Percentiles rank a stretch among this genome's conserved stretches.
Evolutionary conservation across 2,113 vertebrate species (phyloP).

Genomic region (Alectura lathami): DNA sequence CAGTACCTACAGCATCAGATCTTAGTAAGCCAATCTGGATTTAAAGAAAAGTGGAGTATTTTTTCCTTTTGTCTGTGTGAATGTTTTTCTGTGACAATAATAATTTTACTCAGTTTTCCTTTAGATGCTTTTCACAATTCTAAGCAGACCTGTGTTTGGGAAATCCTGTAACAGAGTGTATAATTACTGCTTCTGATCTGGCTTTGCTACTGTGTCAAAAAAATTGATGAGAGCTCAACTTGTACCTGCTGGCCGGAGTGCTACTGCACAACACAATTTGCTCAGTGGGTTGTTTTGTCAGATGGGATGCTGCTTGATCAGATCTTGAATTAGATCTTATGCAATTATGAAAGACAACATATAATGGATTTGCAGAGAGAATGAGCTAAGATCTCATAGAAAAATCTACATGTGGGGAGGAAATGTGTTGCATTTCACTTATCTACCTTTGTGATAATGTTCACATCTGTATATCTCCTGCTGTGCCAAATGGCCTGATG

Average conservation of each 20-base stretch:
- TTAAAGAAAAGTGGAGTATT: neutral
- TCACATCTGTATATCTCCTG: neutral
- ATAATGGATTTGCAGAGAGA: neutral
- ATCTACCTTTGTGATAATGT: neutral
- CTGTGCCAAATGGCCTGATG: neutral
- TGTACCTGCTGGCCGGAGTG: neutral
- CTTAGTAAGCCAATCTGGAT: neutral
- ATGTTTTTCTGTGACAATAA: neutral
- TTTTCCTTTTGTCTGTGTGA: neutral
- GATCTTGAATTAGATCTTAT: neutral
- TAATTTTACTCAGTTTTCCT: neutral
- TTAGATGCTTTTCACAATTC: neutral
- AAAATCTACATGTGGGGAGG: neutral
- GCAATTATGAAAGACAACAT: neutral
- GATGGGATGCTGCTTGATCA: neutral
- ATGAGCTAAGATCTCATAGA: neutral
- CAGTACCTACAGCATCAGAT: neutral
- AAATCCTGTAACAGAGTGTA: neutral
- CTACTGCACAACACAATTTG: neutral
- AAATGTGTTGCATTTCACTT: neutral
- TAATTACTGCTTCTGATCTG: neutral
- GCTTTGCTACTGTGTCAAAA: neutral
- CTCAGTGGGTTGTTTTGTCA: neutral
- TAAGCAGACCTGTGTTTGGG: neutral
- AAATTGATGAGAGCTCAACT: neutral